Conservation (phyloP, 2,888 invertebrate species). For the Athalia cordata region DNA sequence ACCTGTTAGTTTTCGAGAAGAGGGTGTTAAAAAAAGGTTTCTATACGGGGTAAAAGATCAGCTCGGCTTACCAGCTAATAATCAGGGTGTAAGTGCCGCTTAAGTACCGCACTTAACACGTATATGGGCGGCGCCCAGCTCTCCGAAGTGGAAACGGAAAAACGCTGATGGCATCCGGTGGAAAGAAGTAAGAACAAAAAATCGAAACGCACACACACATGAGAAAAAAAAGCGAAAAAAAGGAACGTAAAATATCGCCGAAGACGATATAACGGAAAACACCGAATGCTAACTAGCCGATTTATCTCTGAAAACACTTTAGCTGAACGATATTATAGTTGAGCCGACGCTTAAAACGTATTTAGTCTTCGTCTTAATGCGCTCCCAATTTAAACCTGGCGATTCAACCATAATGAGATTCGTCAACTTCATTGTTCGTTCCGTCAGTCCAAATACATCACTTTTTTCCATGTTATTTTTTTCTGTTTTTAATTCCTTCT, state of each 20-base stretch:
- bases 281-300: conserved; percentile 33
- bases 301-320: conserved; percentile 45
- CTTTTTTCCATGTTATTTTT: conserved; percentile 12
- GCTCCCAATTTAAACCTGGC: neutral
- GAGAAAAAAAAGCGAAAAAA: neutral
- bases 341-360: conserved; percentile 24
- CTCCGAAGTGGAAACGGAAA: conserved; percentile 56
- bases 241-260: conserved; percentile 28
- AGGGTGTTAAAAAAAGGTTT: conserved; percentile 3
- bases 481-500: no score
- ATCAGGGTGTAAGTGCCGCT: conserved; percentile 52
- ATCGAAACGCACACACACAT: neutral
- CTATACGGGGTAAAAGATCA: conserved; percentile 18
- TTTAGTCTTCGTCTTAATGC: conserved; percentile 42
- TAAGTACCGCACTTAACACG: conserved; percentile 48
- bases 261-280: conserved; percentile 28
- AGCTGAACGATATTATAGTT: neutral
- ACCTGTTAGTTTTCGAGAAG: neutral
- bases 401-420: conserved; percentile 2
- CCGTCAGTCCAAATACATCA: neutral
- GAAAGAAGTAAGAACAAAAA: conserved; percentile 14
- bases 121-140: conserved; percentile 39
- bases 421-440: neutral
- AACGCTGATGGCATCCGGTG: conserved; percentile 48
- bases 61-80: conserved; percentile 45